Percentiles rank a stretch among this genome's conserved stretches.
Evolutionary conservation across 2,888 invertebrate genomes (phyloP).

Genomic region (Calameuta idolon): DNA sequence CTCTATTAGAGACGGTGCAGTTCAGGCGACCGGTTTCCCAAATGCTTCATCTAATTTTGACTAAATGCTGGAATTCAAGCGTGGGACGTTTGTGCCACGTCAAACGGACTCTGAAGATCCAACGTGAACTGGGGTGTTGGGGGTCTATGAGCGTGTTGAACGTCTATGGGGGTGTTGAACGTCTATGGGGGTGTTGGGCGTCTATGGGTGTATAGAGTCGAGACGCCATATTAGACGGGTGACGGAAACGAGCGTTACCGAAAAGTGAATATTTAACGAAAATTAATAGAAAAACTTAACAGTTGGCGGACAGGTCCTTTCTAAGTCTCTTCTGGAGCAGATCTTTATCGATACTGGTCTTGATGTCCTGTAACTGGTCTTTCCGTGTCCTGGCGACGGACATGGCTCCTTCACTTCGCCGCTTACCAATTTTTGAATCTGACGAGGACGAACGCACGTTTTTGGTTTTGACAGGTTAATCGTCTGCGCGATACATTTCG

Average conservation of each 20-base stretch:
- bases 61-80: not conserved
- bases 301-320: slow-evolving; percentile 43
- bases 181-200: too few relatives aligned
- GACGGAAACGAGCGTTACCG: not conserved
- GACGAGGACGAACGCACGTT: slow-evolving; percentile 42
- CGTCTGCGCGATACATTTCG: slow-evolving; percentile 47
- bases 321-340: slow-evolving; percentile 62
- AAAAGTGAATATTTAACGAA: not conserved
- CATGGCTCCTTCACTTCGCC: slow-evolving; percentile 37
- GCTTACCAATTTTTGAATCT: slow-evolving; percentile 42
- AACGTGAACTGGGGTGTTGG: not conserved
- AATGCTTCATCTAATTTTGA: not conserved
- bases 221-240: not conserved
- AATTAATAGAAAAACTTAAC: slow-evolving; percentile 19
- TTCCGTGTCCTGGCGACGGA: slow-evolving; percentile 13
- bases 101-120: not conserved
- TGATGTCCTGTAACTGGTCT: slow-evolving; percentile 26
- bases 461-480: slow-evolving; percentile 58
- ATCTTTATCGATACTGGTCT: slow-evolving; percentile 59
- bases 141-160: too few relatives aligned
- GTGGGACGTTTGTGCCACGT: not conserved
- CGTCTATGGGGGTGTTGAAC: too few relatives aligned
- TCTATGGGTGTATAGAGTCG: not conserved
- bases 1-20: not conserved
- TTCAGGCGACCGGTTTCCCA: not conserved